Evolutionary conservation across 2,888 invertebrate species (phyloP), one percentile per base, ranked within the genome.

Genomic region (Anthrax anthrax): DNA sequence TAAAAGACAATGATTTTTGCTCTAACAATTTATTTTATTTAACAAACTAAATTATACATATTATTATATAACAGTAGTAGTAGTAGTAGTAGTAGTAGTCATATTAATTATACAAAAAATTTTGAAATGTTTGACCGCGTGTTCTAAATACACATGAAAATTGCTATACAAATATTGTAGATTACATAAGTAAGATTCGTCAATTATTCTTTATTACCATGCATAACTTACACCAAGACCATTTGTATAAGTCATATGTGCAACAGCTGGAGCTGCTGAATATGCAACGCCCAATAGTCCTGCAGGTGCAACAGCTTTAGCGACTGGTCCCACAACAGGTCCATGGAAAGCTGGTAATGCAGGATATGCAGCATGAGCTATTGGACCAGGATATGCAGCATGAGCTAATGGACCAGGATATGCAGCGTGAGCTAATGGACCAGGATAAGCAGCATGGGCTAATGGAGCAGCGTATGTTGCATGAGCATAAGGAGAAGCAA

Each of bases 241-340:
- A 55, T 73, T 73, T 47, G 70, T 62, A 63, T 75, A 77, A 39
- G 71, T 71, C 71, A 76, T 74, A 62, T 76, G 76, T n/a, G 76
- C 74, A 2, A 77, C 77, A 16, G 74, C 70, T 12, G 77, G 74
- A 14, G 77, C 75, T 32, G 76, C 72, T 14, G 76, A 74, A 56
- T 76, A 77, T 1, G 76, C 74, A 17, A 76, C 73, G 37, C 76
- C 76, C n/a, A 76, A 65, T 37, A 75, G 70, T 16, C 72, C 72
- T 40, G 72, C 72, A 44, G 68, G 61, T 16, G 72, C 70, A n/a
- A 73, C 71, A 29, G 57, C 54, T 40, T 53, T 54, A 36, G 51
- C 54, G 43, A 53, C 37, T 12, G 48, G 47, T 46, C 47, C 47
- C 13, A 53, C 51, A 3, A 54, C 53, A 17, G 53, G 51, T 2